These are phyloP conservation scores for Drosophila burlai DNA, from an alignment of 1,140 invertebrate species.

Conservation along the genomic window DNA sequence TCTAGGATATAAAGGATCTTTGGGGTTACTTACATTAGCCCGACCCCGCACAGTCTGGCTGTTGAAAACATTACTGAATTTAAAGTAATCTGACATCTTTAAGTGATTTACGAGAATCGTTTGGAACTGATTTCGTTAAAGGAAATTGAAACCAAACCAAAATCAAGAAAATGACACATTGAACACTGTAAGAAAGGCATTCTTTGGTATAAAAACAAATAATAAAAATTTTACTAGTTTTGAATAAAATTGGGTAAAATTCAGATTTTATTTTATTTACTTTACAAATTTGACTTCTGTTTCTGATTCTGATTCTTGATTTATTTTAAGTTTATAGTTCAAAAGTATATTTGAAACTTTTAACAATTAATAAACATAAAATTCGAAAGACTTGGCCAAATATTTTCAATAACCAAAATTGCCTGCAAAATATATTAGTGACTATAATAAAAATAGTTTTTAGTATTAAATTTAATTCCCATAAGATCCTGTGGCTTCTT, in stretches of 20 bases:
- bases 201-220: neutral
- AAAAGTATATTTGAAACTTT: too few relatives aligned
- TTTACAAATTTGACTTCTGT: neutral
- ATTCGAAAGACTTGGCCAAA: too few relatives aligned
- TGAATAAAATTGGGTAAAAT: too few relatives aligned
- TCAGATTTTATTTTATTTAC: neutral
- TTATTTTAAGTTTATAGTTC: too few relatives aligned
- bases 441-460: too few relatives aligned
- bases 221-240: neutral
- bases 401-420: too few relatives aligned
- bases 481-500: too few relatives aligned
- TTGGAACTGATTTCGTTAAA: neutral
- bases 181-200: neutral
- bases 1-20: neutral
- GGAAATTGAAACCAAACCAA: neutral
- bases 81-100: constrained; percentile 51
- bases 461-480: too few relatives aligned
- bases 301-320: too few relatives aligned
- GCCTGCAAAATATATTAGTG: too few relatives aligned
- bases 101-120: neutral
- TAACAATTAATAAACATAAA: too few relatives aligned
- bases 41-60: constrained; percentile 63
- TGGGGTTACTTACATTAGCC: constrained; percentile 56
- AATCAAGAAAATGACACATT: neutral
- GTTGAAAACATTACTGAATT: constrained; percentile 48